A percentile compares a stretch with the other conserved stretches of the same genome.
Conservation (phyloP, 2,797 vertebrate species). For the Phoebastria nigripes region DNA sequence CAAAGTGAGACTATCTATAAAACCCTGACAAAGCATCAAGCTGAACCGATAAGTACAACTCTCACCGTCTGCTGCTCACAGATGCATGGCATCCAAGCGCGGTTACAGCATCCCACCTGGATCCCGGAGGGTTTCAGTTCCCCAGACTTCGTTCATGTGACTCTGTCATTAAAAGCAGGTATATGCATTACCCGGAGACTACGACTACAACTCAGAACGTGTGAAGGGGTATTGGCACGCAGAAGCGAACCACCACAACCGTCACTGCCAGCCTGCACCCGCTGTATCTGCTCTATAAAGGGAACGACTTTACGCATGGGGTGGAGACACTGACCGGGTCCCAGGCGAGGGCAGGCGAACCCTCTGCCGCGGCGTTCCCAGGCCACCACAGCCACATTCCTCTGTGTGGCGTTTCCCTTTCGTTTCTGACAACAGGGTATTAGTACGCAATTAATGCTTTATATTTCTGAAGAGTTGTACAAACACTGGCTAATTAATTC, state of each 20-base stretch:
- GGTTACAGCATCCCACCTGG: neutral
- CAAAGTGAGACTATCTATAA: neutral
- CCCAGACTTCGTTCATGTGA: fast-evolving
- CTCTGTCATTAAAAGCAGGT: neutral
- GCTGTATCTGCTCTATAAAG: fast-evolving
- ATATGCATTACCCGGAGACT: fast-evolving
- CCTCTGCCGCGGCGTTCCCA: neutral
- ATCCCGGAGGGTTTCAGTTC: fast-evolving
- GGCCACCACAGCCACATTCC: neutral
- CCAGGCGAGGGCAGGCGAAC: neutral
- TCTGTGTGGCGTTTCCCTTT: neutral
- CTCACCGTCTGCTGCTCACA: neutral
- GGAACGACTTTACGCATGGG: fast-evolving
- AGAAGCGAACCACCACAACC: fast-evolving
- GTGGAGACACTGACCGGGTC: neutral
- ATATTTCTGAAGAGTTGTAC: neutral
- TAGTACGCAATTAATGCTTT: neutral
- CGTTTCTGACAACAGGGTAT: neutral
- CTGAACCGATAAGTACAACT: neutral
- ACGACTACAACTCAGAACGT: fast-evolving
- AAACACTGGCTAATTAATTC: neutral
- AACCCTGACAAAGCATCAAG: neutral
- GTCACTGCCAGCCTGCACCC: fast-evolving
- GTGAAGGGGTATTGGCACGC: neutral
- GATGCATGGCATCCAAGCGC: fast-evolving